phyloP scores from a whole-genome alignment of 2,113 vertebrate genomes.

The Anseranas semipalmata region DNA sequence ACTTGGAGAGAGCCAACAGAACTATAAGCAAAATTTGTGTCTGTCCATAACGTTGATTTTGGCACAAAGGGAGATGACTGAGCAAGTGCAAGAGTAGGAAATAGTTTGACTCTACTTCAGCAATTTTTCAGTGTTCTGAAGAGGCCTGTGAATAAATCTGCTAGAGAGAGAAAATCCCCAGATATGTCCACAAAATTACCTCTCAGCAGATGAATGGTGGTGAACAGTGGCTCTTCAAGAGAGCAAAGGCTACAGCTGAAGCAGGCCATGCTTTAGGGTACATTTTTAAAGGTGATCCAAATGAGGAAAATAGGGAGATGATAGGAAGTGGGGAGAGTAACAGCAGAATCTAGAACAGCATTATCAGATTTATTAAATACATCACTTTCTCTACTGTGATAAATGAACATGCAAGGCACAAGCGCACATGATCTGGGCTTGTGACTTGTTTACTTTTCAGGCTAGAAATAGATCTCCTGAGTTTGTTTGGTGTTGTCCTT shows the following conservation, averaged over 20 bases:
- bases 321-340: not conserved
- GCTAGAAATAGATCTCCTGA: not conserved
- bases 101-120: not conserved
- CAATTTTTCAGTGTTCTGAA: constrained; percentile 2
- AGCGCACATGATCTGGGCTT: not conserved
- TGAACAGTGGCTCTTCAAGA: not conserved
- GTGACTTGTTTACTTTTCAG: not conserved
- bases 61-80: not conserved
- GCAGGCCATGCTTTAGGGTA: not conserved
- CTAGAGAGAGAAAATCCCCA: not conserved
- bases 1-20: not conserved
- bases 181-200: not conserved
- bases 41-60: not conserved
- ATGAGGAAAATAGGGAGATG: not conserved
- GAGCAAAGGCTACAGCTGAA: not conserved
- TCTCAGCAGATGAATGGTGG: not conserved
- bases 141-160: not conserved
- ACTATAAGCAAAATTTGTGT: constrained; percentile 15
- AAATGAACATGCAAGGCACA: not conserved
- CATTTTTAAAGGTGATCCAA: not conserved
- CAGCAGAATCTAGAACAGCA: not conserved
- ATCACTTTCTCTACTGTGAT: not conserved
- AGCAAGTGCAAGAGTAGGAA: constrained; percentile 18
- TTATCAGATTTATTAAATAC: not conserved
- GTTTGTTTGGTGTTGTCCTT: not conserved